These are phyloP conservation scores for Microctenopoma stevenorrisi DNA, from an alignment of 2,797 vertebrate species.

Conservation along the genomic window DNA sequence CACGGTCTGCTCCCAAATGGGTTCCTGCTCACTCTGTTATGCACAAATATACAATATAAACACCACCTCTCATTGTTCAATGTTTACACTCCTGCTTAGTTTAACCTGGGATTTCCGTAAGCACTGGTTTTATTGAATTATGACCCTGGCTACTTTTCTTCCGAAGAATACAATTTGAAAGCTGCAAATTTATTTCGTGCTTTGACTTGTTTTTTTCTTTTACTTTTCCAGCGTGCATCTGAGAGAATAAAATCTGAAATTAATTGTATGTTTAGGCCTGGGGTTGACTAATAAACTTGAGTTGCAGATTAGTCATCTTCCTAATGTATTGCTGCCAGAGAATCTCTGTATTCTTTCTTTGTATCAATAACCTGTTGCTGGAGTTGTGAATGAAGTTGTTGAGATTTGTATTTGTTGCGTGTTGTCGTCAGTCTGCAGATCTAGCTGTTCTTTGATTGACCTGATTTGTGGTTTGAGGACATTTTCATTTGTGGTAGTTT, in stretches of 20 bases:
- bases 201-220: neutral
- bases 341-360: too few relatives aligned
- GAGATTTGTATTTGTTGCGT: neutral
- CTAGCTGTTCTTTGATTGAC: too few relatives aligned
- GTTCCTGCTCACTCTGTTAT: slow-evolving; percentile 39
- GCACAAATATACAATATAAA: slow-evolving; percentile 44
- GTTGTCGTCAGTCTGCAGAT: too few relatives aligned
- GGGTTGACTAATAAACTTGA: too few relatives aligned
- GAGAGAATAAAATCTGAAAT: too few relatives aligned
- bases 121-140: slow-evolving; percentile 63
- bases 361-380: too few relatives aligned
- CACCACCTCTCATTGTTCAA: slow-evolving; percentile 21
- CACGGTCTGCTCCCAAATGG: slow-evolving; percentile 46
- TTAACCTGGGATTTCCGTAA: slow-evolving; percentile 40
- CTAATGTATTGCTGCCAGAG: too few relatives aligned
- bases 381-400: too few relatives aligned
- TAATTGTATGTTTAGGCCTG: slow-evolving; percentile 28
- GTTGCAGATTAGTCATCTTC: too few relatives aligned
- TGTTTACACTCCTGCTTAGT: slow-evolving; percentile 45
- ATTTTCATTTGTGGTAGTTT: too few relatives aligned
- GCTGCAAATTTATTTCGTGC: slow-evolving; percentile 35
- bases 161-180: slow-evolving; percentile 60
- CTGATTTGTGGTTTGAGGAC: too few relatives aligned
- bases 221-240: too few relatives aligned
- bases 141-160: slow-evolving; percentile 45